Base-by-base conservation (phyloP, 2,888 invertebrate species). In the Drosophila atripex region DNA sequence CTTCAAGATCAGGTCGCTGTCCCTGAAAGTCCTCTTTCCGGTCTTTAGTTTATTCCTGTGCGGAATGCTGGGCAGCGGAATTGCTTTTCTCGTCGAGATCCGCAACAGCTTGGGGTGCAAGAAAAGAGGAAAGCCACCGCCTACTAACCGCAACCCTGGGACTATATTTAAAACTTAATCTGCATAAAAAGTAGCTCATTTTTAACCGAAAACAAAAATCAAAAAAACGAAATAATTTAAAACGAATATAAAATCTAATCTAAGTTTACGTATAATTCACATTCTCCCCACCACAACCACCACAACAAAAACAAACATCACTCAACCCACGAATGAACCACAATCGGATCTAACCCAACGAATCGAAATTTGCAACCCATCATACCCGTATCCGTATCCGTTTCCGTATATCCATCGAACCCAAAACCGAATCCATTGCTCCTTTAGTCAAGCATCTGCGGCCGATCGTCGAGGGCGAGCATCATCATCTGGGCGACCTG, bases 391-490 rank as follows among this genome's bases (percentile, higher is more conserved):
- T 60, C 47, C 41, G 41, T 18, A 41, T 39, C 39, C 39, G 39
- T 14, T 14, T 38, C 38, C 38, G 38, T 39, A 16, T 39, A 8
- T 11, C 16, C 16, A 59, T 71, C 56, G 53, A 56, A 53, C 16
- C n/a, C 50, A 47, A 54, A 54, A 46, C 30, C 32, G 39, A 25
- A 51, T 63, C 38, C 23, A 66, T 66, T 59, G 53, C 73, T 56
- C 53, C 53, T 69, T 58, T 75, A 82, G 76, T 77, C 76, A 86
- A 86, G 78, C 78, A 87, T 68, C 85, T 90, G 80, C 80, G 84
- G 71, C 85, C 90, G 58, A 89, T 89, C 80, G 80, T 90, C 77
- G 90, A 89, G 86, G 89, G 77, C 71, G 90, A 90, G 63, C 83
- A 78, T 73, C 72, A 74, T 76, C 78, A 79, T 79, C 86, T 86